Evolutionary conservation across 2,113 vertebrate species (phyloP), one percentile per base, ranked within the genome.

Genomic region (Gymnocephalus cernua): DNA sequence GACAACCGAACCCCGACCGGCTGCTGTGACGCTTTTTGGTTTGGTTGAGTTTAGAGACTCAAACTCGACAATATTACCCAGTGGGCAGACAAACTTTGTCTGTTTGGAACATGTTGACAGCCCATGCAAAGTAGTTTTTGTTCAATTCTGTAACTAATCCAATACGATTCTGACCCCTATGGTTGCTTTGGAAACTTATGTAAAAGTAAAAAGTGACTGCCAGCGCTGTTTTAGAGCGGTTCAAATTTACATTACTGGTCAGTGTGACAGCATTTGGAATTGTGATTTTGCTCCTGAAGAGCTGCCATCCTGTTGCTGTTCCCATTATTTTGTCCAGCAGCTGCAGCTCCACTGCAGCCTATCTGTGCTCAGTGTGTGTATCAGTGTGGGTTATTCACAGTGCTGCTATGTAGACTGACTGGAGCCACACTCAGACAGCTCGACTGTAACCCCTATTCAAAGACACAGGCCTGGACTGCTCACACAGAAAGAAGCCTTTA

Each of bases 371-470:
- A 53, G 57, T 82, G 61, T 70, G 86, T 81, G 84, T 78, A 51
- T 78, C 65, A 68, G 84, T 88, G 89, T 86, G 91, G 84, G 89
- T 91, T 92, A 92, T 90, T 93, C 88, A 88, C 80, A 87, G 87
- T 66, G 83, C 87, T 88, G 91, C 91, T 93, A 93, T 93, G 93
- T 91, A 93, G 93, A 93, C 93, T 88, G 89, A 67, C 68, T 92
- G 93, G 93, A 93, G 93, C 93, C 93, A 86, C 35, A 3, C 77
- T 82, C 74, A 84, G 80, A 88, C 90, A 83, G 85, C 76, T 84
- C 57, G 25, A 76, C 86, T 88, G 83, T 71, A 75, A 77, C 41
- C 64, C 68, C 58, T n/a, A 18, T 9, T 83, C 65, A 70, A 81
- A 87, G 77, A 80, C 74, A 1, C 56, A 78, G 56, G 62, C 58